Base-by-base conservation (phyloP, 2,888 invertebrate genomes). In the Mycalesis mineus region DNA sequence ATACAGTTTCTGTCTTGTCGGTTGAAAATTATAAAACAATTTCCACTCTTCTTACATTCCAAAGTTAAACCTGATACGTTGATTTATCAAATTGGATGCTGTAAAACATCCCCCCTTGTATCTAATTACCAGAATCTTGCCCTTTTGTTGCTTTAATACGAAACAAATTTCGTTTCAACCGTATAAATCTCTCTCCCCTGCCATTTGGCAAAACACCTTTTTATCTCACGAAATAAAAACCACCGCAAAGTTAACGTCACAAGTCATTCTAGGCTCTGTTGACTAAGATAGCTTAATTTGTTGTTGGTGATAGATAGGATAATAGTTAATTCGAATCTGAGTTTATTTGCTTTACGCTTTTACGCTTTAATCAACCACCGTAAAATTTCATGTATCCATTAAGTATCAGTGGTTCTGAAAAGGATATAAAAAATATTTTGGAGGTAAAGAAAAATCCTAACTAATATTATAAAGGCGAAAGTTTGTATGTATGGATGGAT, bases 171-270 rank as follows among this genome's bases (percentile, higher is more conserved):
- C 15, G 5, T 47, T 47, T 47, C 33, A 40, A 42, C 37, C 17
- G 39, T 37, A 51, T 51, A 58, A 55, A 55, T 55, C 58, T 44
- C 15, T 36, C 37, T 54, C 45, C 47, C 49, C 50, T 15, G 11
- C 40, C 49, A 50, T 58, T 58, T 54, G 45, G 36, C n/a, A 14
- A n/a, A 55, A 55, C 58, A 55, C 58, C 55, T 58, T 51, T 58
- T 55, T 58, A 51, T 51, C 47, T 55, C 36, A n/a, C 37, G 39
- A 54, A 15, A 39, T 42, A 54, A 58, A 58, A 58, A 33, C 33
- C 47, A 29, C 15, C 9, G 15, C 9, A 14, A 31, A 28, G 31
- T 45, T 45, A 45, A 45, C 28, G 44, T 45, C 29, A 13, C 29
- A 45, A 29, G 29, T 45, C 45, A 45, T 31, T 14, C 22, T 22